Base-by-base conservation (phyloP, 2,113 vertebrate species). In the Aplodontia rufa region DNA sequence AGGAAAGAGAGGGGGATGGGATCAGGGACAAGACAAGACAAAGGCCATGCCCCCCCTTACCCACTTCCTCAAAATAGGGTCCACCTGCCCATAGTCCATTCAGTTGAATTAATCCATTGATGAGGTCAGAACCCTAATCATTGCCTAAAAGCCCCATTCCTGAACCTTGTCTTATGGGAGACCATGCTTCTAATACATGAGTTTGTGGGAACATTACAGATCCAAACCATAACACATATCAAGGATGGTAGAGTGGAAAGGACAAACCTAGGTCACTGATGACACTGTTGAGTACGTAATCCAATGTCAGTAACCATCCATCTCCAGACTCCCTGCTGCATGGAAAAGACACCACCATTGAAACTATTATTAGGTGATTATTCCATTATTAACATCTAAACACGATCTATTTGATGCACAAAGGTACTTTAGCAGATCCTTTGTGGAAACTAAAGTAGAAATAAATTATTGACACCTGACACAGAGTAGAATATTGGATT, bases 371-470 rank as follows among this genome's bases (percentile, higher is more conserved):
- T 92, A 69, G 32, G 16, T 81, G 80, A 82, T n/a, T 42, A 96
- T 74, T 89, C 66, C 90, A 11, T 72, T 94, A 78, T 47, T 94
- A 75, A 80, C 51, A 80, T 64, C 30, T 55, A 40, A 95, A 58
- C 40, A 93, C 60, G 87, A 78, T 86, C 74, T 94, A 93, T 88
- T 26, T 49, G 66, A 86, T 51, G 28, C 35, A 60, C 26, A 35
- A 47, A 82, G 66, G 60, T 90, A 78, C 62, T 49, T 91, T 71
- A 92, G 66, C 14, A 60, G 72, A 93, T 97, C 85, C 58, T 88
- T 91, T 71, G 20, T 55, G 51, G 74, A 93, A 96, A 94, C 16
- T 16, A 68, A 90, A 89, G 53, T 28, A 40, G 71, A 94, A 85
- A 66, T 76, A 74, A 95, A 74, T 93, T 91, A 85, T 51, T 93